Percentiles rank a stretch among this genome's conserved stretches.
Conservation (phyloP, 2,797 vertebrate species). For the Coilia nasus region DNA sequence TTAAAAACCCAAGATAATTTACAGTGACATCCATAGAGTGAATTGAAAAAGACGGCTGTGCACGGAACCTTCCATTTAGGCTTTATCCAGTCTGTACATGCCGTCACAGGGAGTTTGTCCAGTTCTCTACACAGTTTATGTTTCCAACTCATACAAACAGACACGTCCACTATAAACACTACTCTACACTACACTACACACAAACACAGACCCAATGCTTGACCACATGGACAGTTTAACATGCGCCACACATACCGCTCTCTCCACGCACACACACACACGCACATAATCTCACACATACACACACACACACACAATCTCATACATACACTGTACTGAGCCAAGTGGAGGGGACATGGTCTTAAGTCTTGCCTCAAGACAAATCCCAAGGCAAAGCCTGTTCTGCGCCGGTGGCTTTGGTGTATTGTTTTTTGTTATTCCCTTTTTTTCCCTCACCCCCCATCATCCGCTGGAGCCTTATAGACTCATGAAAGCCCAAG, state of each 20-base stretch:
- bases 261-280: conserved; percentile 5
- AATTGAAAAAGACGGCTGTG: no score
- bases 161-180: no score
- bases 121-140: no score
- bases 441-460: no score
- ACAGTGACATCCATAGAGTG: no score
- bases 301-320: conserved; percentile 12
- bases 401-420: not conserved
- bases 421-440: not conserved
- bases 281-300: not conserved
- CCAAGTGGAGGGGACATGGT: not conserved
- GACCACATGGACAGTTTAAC: no score
- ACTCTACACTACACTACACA: no score
- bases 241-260: not conserved
- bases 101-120: no score
- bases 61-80: no score
- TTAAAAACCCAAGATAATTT: no score
- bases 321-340: not conserved
- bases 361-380: not conserved
- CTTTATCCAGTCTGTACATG: no score
- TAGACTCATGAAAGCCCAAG: not conserved
- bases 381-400: conserved; percentile 16
- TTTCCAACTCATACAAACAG: not conserved
- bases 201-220: no score
- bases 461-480: not conserved